Conservation (phyloP, 2,113 vertebrate genomes). For the Pavo muticus region DNA sequence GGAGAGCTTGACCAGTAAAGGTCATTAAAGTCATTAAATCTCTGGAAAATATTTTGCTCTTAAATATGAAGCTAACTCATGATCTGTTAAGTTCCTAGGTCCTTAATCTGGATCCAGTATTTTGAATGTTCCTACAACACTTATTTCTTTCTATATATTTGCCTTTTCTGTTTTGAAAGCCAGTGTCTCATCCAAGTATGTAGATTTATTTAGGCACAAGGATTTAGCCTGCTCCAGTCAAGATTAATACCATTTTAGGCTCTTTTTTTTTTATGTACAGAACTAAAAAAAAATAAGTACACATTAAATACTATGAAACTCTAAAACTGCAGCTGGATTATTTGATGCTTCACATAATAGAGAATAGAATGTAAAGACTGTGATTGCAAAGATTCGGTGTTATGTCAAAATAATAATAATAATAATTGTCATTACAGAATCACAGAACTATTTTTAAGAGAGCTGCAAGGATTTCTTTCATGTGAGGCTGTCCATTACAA, state of each 20-base stretch:
- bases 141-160: background rate
- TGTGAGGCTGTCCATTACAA: accelerated
- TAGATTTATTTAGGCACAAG: background rate
- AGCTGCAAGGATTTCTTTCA: background rate
- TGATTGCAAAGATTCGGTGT: background rate
- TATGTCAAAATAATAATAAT: background rate
- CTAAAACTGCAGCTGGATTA: background rate
- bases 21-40: background rate
- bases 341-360: background rate
- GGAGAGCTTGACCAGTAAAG: background rate
- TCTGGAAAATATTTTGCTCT: background rate
- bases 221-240: background rate
- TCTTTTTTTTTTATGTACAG: background rate
- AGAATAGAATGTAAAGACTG: background rate
- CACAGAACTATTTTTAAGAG: background rate
- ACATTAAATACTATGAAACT: background rate
- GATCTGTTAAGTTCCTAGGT: background rate
- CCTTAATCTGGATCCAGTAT: background rate
- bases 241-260: background rate
- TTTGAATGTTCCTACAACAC: background rate
- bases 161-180: background rate
- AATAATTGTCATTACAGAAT: background rate
- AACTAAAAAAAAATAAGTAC: background rate
- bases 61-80: background rate
- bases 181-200: background rate